These are phyloP conservation scores for Aricia agestis DNA, from an alignment of 1,140 invertebrate species.

Conservation along the genomic window DNA sequence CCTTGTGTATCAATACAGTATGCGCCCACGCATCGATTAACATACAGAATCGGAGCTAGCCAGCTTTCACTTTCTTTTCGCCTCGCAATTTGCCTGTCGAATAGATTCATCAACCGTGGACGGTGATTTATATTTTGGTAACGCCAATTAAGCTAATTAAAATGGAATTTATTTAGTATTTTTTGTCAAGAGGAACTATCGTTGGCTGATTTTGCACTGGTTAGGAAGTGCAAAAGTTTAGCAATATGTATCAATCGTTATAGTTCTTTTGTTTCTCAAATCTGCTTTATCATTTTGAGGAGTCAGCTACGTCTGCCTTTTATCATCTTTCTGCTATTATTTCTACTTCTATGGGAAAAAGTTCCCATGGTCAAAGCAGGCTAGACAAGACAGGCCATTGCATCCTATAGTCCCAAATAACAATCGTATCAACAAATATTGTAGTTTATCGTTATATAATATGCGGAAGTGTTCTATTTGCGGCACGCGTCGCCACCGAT, in stretches of 20 bases:
- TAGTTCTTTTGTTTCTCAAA: no score
- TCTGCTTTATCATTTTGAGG: no score
- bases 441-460: conserved; percentile 17
- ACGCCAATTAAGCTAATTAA: background rate
- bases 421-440: conserved; percentile 1
- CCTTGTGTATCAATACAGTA: conserved; percentile 30
- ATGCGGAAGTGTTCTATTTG: conserved; percentile 15
- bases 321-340: no score
- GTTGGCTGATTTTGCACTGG: no score
- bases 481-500: background rate
- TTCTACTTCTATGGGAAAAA: no score
- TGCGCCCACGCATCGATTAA: conserved; percentile 40
- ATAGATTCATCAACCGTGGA: background rate
- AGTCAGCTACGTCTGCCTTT: no score
- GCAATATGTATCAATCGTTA: no score
- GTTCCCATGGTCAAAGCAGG: no score
- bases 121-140: background rate
- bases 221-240: background rate
- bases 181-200: background rate
- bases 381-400: no score
- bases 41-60: conserved; percentile 41
- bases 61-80: conserved; percentile 50
- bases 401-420: background rate
- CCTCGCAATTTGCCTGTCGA: conserved; percentile 15
- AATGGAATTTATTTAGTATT: background rate